These are phyloP conservation scores for Channa argus DNA, from an alignment of 2,113 vertebrate genomes.

Conservation along the genomic window DNA sequence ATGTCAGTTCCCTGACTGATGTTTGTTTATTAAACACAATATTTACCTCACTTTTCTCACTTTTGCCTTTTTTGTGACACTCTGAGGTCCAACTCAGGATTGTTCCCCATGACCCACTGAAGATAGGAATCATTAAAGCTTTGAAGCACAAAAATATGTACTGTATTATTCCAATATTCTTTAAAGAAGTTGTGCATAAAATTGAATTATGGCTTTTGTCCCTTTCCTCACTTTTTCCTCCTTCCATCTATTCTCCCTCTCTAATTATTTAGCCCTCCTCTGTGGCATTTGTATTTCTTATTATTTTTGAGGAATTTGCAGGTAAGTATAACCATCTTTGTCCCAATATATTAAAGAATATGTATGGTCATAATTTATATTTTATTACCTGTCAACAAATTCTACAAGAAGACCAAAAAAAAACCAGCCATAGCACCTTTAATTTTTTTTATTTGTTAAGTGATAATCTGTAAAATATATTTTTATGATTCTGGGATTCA, in stretches of 20 bases:
- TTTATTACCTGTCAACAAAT: too few relatives aligned
- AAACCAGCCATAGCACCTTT: too few relatives aligned
- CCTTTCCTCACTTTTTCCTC: background rate
- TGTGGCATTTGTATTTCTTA: background rate
- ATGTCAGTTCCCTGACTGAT: slow-evolving; percentile 97
- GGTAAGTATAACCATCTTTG: background rate
- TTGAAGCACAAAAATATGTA: background rate
- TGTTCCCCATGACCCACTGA: background rate
- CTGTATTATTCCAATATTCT: background rate
- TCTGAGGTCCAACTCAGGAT: slow-evolving; percentile 1
- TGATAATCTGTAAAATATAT: too few relatives aligned
- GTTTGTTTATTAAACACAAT: slow-evolving; percentile 98
- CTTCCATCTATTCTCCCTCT: background rate
- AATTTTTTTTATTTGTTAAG: too few relatives aligned
- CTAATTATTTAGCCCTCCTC: background rate
- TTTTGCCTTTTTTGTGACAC: slow-evolving; percentile 55
- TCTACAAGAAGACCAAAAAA: too few relatives aligned
- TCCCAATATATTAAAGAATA: too few relatives aligned
- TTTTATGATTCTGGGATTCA: too few relatives aligned
- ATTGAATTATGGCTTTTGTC: background rate
- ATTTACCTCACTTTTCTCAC: slow-evolving; percentile 89
- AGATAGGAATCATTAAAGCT: background rate
- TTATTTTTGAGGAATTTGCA: background rate
- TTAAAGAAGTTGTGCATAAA: background rate
- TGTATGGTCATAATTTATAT: too few relatives aligned